phyloP scores from a whole-genome alignment of 2,113 vertebrate genomes.

The Podilymbus podiceps region DNA sequence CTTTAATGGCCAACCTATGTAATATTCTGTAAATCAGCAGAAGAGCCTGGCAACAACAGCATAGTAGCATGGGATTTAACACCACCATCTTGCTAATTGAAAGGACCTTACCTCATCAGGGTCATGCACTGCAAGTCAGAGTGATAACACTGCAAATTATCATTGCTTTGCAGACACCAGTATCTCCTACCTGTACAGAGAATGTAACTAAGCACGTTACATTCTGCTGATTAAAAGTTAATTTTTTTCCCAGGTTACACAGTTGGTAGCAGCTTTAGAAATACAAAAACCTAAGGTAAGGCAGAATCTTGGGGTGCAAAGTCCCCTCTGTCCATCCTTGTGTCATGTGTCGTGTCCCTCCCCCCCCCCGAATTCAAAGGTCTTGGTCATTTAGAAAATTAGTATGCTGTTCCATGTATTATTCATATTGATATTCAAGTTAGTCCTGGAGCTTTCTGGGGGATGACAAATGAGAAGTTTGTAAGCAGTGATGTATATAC shows the following conservation, averaged over 20 bases:
- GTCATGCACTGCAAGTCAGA: not conserved
- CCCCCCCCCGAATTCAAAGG: not conserved
- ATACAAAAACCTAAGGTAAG: not conserved
- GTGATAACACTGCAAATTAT: not conserved
- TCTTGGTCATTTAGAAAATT: not conserved
- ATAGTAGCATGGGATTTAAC: not conserved
- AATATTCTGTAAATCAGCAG: not conserved
- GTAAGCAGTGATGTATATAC: not conserved
- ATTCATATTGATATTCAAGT: not conserved
- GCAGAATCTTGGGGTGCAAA: not conserved
- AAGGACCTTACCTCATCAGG: not conserved
- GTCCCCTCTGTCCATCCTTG: too few species aligned
- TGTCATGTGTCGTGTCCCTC: too few species aligned
- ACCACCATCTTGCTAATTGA: not conserved
- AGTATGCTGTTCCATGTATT: not conserved
- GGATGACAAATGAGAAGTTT: not conserved
- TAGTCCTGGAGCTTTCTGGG: not conserved
- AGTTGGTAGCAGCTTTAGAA: not conserved
- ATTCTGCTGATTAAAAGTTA: not conserved
- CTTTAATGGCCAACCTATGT: not conserved
- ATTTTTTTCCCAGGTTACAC: not conserved
- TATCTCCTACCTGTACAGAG: not conserved
- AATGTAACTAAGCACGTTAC: not conserved
- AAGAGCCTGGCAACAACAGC: not conserved
- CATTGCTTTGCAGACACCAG: not conserved